Base-by-base conservation (phyloP, 1,140 invertebrate genomes). In the Stegodyphus dumicola region DNA sequence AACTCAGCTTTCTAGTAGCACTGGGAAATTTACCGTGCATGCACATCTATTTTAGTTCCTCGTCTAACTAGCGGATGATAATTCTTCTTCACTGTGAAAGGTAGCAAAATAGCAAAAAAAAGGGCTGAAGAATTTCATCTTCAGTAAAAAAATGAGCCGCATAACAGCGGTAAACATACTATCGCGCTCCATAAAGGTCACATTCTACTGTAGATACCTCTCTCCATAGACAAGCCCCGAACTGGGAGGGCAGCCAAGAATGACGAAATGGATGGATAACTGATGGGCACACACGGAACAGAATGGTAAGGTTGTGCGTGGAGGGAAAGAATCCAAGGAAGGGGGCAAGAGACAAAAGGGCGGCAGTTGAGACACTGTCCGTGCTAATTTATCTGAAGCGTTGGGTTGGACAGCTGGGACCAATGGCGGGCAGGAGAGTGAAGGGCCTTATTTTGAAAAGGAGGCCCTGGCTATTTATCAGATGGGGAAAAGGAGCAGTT, bases 371-470 rank as follows among this genome's bases (percentile, higher is more conserved):
- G 69, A 74, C 70, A 74, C 54, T 83, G 79, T 83, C 79, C 79
- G 79, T 52, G 79, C 69, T 83, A 75, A 83, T 83, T 83, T 75
- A 83, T 83, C 71, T 83, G 48, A 65, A 53, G 69, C 78, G 66
- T 48, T 11, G 52, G 56, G 17, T 64, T 11, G 54, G 79, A 74
- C 79, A 83, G 79, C 79, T 83, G 78, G 11, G 64, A 18, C 77
- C 77, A 66, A 78, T 69, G 60, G 77, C 56, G 51, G 33, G 51
- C 33, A 33, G 33, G 33, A 33, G 33, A 33, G n/a, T 49, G 67
- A 79, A 70, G 77, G 51, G 64, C 67, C 53, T 69, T 79, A 70
- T 79, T 79, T 70, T 51, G 67, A 70, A 79, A 52, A 79, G 67
- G 67, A 71, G 56, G 33, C 71, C 48, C 15, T 17, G 56, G 69